Base-by-base conservation (phyloP, 2,888 invertebrate species). In the Asteroscopus sphinx region DNA sequence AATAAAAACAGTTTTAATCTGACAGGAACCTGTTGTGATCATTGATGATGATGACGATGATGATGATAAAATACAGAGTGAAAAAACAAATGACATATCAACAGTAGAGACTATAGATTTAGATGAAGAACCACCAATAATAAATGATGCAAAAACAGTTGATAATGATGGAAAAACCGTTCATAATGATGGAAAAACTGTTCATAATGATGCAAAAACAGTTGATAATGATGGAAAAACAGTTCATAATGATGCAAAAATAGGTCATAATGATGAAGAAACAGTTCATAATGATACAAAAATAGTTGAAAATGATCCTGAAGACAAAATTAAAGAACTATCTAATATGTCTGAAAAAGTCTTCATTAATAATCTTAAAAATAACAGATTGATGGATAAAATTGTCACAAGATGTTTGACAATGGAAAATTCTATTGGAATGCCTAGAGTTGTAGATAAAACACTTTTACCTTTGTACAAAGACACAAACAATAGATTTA, bases 361-460 rank as follows among this genome's bases (percentile, higher is more conserved):
- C 3, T 76, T 69, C 17, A 7, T 30, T 2, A 57, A 11, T 1
- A 36, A 54, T 42, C 54, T 73, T 2, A 62, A 62, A 60, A 81
- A 83, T 44, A 83, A 86, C 47, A 68, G 64, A 8, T 42, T 79
- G 3, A 70, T 90, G 16, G 65, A 73, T 46, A 72, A 87, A 46
- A 76, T 92, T 11, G 72, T 90, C 17, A 71, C 83, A 16, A 76
- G 68, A 56, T 90, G 88, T 54, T 36, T 85, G 1, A 56, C 65
- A 3, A 59, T 86, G 52, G 83, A 86, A 53, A 73, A 81, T 28
- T 73, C 83, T 0, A 42, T 59, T 1, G 87, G 81, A 13, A 90
- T 92, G 88, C 13, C 52, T 0, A 75, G 81, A 49, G 77, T 89
- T 0, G 63, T 92, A 6, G 74, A 87, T 9, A 83, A 70, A 62